phyloP scores from a whole-genome alignment of 2,113 vertebrate genomes.

The Podilymbus podiceps region DNA sequence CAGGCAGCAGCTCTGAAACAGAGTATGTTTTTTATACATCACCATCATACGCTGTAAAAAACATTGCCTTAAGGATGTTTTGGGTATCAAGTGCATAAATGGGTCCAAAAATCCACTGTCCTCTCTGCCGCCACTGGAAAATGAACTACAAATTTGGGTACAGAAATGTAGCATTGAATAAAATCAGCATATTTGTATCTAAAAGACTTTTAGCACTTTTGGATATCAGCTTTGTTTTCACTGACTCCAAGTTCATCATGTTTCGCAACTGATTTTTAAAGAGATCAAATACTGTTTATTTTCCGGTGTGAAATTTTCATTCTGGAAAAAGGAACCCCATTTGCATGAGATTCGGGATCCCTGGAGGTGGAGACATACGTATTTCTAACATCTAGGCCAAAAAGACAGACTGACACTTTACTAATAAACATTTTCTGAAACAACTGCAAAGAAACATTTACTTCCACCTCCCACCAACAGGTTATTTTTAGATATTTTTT shows the following conservation, averaged over 20 bases:
- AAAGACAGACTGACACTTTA: not conserved
- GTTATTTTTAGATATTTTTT: constrained; percentile 23
- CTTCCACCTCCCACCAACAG: not conserved
- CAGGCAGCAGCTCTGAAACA: not conserved
- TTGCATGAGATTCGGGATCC: not conserved
- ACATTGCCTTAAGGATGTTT: not conserved
- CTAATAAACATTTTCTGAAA: not conserved
- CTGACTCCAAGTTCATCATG: not conserved
- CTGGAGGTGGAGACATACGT: not conserved
- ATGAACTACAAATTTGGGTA: not conserved
- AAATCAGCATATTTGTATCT: not conserved
- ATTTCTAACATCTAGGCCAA: not conserved
- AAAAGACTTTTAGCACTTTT: not conserved
- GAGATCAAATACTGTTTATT: not conserved
- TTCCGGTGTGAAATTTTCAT: not conserved
- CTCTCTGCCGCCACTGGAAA: not conserved
- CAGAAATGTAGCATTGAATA: not conserved
- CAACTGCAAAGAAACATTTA: not conserved
- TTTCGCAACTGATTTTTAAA: not conserved
- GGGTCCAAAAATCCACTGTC: not conserved
- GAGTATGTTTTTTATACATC: not conserved
- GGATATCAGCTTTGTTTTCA: not conserved
- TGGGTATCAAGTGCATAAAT: not conserved
- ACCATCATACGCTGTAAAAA: not conserved
- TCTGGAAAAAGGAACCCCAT: not conserved